These are phyloP conservation scores for Neopipo cinnamomea DNA, from an alignment of 2,113 vertebrate species.

Conservation along the genomic window DNA sequence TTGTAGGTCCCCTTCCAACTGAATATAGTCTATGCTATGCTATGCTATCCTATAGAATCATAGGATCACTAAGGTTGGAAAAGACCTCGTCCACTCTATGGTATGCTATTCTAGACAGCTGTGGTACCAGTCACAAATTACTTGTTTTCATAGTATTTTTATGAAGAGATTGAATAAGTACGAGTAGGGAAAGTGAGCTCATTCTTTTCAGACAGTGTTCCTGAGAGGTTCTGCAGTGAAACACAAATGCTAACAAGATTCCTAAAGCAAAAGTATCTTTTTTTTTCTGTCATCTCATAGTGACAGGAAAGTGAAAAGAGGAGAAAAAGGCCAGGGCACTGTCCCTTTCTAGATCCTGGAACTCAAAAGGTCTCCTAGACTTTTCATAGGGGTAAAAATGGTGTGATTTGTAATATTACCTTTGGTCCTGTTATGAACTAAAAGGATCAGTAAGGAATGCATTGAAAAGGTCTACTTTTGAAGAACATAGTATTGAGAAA, in stretches of 20 bases:
- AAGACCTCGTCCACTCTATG: background rate
- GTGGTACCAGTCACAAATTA: background rate
- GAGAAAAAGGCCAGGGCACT: background rate
- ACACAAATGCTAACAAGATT: background rate
- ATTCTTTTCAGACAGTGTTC: background rate
- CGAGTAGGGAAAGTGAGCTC: background rate
- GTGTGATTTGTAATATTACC: background rate
- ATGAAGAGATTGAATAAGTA: background rate
- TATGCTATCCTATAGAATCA: background rate
- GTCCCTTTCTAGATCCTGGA: background rate
- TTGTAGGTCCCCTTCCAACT: background rate
- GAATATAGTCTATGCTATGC: background rate
- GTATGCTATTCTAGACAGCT: background rate
- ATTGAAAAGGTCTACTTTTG: background rate
- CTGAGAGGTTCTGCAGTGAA: background rate
- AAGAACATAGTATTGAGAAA: background rate
- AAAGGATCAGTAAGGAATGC: background rate
- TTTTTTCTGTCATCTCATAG: background rate
- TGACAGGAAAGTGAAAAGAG: background rate
- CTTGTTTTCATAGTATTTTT: background rate
- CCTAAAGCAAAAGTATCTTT: background rate
- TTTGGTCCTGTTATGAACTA: background rate
- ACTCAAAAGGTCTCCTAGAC: background rate
- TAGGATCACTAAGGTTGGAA: background rate
- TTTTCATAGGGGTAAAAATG: background rate